A percentile compares a stretch with the other conserved stretches of the same genome.
These are phyloP conservation scores for Fragum sueziense DNA, from an alignment of 2,888 invertebrate genomes.

Conservation along the genomic window DNA sequence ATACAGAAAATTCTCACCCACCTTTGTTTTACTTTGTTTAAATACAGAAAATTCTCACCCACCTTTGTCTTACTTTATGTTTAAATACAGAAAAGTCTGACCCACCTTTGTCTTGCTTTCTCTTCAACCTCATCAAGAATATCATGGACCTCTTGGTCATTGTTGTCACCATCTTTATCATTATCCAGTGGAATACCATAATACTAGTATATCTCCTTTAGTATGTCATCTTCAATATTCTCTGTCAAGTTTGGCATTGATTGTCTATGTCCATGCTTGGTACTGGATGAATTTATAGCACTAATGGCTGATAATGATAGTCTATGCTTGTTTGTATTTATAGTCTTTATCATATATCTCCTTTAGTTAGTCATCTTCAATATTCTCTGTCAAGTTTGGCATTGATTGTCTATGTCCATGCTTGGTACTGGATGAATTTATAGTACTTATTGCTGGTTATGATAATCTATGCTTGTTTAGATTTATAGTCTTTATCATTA, in stretches of 20 bases:
- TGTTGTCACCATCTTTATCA: slow-evolving; percentile 4
- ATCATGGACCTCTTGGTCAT: not conserved
- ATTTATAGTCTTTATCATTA: too few relatives aligned
- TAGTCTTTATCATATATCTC: too few relatives aligned
- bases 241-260: slow-evolving; percentile 54
- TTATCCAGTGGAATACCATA: slow-evolving; percentile 38
- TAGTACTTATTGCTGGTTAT: slow-evolving; percentile 24
- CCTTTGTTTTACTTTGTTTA: too few relatives aligned
- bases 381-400: too few relatives aligned
- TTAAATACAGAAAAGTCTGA: slow-evolving; percentile 46
- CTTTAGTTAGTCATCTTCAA: too few relatives aligned
- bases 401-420: too few relatives aligned
- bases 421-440: not conserved
- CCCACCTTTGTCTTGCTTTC: slow-evolving; percentile 48
- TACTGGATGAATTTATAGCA: not conserved
- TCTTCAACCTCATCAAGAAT: not conserved
- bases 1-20: too few relatives aligned
- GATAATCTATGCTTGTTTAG: slow-evolving; percentile 58
- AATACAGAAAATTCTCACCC: too few relatives aligned
- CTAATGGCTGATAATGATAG: slow-evolving; percentile 47
- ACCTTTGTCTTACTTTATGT: too few relatives aligned
- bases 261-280: not conserved
- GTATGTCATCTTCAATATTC: slow-evolving; percentile 34
- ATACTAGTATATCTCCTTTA: slow-evolving; percentile 40
- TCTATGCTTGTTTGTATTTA: slow-evolving; percentile 56